These are phyloP conservation scores for Ciconia nigra DNA, from an alignment of 2,797 vertebrate species.

Conservation along the genomic window DNA sequence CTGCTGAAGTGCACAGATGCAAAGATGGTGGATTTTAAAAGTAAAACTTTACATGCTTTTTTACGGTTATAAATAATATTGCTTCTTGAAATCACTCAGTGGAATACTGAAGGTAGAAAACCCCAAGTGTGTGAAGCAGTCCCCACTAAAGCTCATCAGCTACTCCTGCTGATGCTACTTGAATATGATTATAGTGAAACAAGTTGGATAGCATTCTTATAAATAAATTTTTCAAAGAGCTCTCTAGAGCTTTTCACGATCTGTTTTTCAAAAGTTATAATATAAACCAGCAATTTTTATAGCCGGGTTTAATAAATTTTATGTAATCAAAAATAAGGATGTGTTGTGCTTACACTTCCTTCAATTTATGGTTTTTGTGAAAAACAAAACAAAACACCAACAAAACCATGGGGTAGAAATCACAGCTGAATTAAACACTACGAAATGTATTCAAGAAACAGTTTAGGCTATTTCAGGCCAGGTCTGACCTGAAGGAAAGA, in stretches of 20 bases:
- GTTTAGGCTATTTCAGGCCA: neutral
- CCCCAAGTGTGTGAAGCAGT: neutral
- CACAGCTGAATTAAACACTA: neutral
- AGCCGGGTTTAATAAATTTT: neutral
- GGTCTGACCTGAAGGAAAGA: neutral
- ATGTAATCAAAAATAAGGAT: neutral
- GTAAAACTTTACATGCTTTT: neutral
- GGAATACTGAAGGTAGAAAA: neutral
- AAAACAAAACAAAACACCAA: too few species aligned
- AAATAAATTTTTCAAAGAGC: neutral
- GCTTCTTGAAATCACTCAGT: neutral
- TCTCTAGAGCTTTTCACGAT: neutral
- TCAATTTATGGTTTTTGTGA: neutral
- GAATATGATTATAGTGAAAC: neutral
- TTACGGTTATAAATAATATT: neutral
- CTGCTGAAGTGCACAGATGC: neutral
- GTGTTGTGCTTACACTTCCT: neutral
- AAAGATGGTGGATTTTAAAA: neutral
- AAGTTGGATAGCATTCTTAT: neutral
- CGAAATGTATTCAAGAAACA: neutral
- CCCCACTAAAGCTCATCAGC: neutral
- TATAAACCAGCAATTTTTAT: neutral
- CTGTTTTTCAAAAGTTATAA: neutral
- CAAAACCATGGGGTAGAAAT: neutral
- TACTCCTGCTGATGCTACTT: neutral